Conservation (phyloP, 2,888 invertebrate genomes). For the Eilema depressum region DNA sequence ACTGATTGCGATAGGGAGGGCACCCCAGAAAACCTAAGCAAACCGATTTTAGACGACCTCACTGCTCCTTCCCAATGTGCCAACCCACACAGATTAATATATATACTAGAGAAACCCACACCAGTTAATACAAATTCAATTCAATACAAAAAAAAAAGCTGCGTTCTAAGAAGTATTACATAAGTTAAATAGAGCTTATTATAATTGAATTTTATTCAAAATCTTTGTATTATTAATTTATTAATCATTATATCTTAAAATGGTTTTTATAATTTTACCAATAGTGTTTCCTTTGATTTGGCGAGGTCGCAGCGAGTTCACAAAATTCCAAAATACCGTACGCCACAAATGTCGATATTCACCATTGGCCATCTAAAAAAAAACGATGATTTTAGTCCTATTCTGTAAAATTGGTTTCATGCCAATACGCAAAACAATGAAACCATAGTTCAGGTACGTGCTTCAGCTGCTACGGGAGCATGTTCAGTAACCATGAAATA, state of each 20-base stretch:
- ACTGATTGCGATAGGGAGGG: no score
- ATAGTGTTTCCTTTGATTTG: slow-evolving; percentile 72
- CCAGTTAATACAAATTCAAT: no score
- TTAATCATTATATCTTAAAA: neutral
- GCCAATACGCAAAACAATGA: neutral
- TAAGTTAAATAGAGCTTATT: neutral
- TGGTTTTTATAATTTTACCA: slow-evolving; percentile 56
- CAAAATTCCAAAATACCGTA: slow-evolving; percentile 87
- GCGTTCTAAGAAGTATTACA: no score
- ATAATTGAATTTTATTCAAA: neutral
- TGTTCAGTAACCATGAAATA: neutral
- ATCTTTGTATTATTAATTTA: neutral
- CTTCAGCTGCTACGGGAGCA: neutral
- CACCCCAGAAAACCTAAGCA: no score
- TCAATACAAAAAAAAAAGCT: no score
- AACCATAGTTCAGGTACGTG: neutral
- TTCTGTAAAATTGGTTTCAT: neutral
- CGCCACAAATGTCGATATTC: slow-evolving; percentile 71
- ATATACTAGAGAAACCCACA: no score
- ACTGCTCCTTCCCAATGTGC: no score
- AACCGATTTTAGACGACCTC: no score
- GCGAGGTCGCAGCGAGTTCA: slow-evolving; percentile 87
- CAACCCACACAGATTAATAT: no score
- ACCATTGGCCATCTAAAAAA: slow-evolving; percentile 72
- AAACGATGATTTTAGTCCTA: neutral